phyloP scores from a whole-genome alignment of 92 coral and sea anemone species.

The Pocillopora meandrina region DNA sequence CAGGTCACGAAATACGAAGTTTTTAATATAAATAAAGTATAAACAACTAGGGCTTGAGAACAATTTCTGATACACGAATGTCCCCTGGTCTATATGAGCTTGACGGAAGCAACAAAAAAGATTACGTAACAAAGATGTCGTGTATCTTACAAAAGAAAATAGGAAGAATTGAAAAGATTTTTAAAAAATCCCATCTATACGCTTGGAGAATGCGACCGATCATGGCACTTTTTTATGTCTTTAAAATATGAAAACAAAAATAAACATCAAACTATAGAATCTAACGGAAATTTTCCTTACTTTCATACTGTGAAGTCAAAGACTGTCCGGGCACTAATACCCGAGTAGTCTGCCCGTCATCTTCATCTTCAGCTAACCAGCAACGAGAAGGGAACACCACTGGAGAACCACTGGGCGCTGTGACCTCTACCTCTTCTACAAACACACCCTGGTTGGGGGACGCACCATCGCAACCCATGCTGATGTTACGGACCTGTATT shows the following conservation, averaged over 20 bases:
- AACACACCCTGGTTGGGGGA: slow-evolving; percentile 81
- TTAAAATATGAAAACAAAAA: not conserved
- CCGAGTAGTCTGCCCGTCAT: slow-evolving; percentile 74
- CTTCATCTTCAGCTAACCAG: slow-evolving; percentile 92
- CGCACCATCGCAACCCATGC: slow-evolving; percentile 74
- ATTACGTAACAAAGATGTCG: too few species aligned
- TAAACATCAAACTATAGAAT: not conserved
- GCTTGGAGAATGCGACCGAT: too few species aligned
- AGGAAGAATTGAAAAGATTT: too few species aligned
- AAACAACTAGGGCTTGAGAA: too few species aligned
- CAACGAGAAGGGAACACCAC: slow-evolving; percentile 81
- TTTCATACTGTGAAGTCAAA: slow-evolving; percentile 64
- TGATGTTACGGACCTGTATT: slow-evolving; percentile 50
- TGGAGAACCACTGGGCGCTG: slow-evolving; percentile 70
- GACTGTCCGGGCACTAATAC: slow-evolving; percentile 73
- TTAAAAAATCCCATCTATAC: too few species aligned
- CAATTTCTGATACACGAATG: too few species aligned
- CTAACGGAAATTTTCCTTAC: slow-evolving; percentile 26
- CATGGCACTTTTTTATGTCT: not conserved
- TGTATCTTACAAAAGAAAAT: too few species aligned
- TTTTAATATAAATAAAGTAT: too few species aligned
- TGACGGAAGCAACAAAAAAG: too few species aligned
- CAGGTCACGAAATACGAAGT: too few species aligned
- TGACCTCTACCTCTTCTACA: slow-evolving; percentile 77
- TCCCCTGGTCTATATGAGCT: too few species aligned